A percentile compares a stretch with the other conserved stretches of the same genome.
Evolutionary conservation across 2,797 vertebrate genomes (phyloP).

Genomic region (Malurus leucopterus): DNA sequence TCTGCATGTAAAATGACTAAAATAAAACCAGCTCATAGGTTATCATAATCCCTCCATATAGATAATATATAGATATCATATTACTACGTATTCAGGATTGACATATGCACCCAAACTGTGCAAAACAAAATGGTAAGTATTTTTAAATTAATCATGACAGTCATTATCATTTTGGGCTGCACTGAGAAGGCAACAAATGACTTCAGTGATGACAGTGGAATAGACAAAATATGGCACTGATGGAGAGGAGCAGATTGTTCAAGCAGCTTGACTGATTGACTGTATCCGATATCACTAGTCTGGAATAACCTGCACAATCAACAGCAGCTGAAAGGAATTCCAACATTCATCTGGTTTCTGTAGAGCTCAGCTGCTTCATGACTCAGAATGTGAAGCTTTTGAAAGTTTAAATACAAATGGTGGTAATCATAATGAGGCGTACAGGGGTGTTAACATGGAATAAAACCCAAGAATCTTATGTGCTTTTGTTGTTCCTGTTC

Average conservation of each 20-base stretch:
- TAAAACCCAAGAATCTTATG: neutral
- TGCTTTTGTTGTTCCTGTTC: neutral
- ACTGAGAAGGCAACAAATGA: neutral
- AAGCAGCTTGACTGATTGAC: conserved; percentile 20
- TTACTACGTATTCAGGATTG: neutral
- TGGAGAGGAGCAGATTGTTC: conserved; percentile 20
- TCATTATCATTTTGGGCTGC: neutral
- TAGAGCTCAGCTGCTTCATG: neutral
- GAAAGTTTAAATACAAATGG: neutral
- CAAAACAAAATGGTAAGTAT: neutral
- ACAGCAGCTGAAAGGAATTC: conserved; percentile 20
- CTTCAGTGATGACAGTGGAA: neutral
- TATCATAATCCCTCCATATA: neutral
- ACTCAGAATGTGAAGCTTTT: neutral
- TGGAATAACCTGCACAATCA: conserved; percentile 16
- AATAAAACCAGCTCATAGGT: neutral
- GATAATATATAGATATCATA: neutral
- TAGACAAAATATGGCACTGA: conserved; percentile 16
- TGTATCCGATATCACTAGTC: neutral
- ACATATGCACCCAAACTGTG: neutral
- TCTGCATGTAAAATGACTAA: neutral
- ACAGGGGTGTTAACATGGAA: neutral
- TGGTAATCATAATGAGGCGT: neutral
- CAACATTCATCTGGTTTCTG: neutral
- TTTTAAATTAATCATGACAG: neutral